Evolutionary conservation across 2,797 vertebrate genomes (phyloP).

Genomic region (Tinamus major): DNA sequence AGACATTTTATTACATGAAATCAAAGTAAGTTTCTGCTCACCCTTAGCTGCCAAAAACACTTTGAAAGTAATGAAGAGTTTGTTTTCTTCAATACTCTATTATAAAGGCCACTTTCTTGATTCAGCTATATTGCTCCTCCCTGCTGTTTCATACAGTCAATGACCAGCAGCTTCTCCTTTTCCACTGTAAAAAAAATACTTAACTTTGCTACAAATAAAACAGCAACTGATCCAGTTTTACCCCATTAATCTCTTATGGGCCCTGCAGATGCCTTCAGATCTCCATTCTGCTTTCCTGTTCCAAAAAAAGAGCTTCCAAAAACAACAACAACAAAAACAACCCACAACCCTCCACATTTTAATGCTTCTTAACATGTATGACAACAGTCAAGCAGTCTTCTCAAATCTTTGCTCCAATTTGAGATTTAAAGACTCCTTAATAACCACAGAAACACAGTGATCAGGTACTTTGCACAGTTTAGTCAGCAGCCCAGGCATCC

Average conservation of each 20-base stretch:
- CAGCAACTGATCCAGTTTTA: neutral
- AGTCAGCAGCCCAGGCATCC: neutral
- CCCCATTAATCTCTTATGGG: neutral
- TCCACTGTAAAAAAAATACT: neutral
- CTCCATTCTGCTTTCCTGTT: neutral
- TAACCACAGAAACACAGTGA: neutral
- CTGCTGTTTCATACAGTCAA: neutral
- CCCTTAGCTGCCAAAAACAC: neutral
- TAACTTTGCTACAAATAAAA: neutral
- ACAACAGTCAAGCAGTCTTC: neutral
- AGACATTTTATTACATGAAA: neutral
- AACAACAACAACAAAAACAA: no score
- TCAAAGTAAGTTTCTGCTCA: neutral
- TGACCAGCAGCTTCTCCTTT: neutral
- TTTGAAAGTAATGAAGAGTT: neutral
- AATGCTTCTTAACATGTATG: neutral
- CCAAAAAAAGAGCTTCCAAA: neutral
- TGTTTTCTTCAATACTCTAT: neutral
- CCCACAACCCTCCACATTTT: neutral
- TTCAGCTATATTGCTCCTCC: no score
- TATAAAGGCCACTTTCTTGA: neutral
- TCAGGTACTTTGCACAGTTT: rapidly evolving
- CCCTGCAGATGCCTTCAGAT: neutral
- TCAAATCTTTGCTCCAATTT: neutral
- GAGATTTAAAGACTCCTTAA: neutral